Evolutionary conservation across 2,888 invertebrate genomes (phyloP).

Genomic region (Drosophila infuscata): DNA sequence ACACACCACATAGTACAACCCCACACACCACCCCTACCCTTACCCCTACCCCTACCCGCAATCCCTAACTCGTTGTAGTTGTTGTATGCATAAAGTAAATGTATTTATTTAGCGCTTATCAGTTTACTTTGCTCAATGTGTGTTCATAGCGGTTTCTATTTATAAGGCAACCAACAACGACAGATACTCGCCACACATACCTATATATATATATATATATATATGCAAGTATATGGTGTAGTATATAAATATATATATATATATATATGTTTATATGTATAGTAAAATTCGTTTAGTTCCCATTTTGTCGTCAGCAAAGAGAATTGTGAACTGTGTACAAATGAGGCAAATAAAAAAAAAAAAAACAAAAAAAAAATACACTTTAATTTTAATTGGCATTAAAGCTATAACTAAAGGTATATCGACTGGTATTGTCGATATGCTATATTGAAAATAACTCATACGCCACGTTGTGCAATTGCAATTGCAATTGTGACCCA

Average conservation of each 20-base stretch:
- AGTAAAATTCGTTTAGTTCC: slow-evolving; percentile 23
- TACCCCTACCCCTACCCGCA: background rate
- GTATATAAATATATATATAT: background rate
- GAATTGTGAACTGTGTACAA: slow-evolving; percentile 16
- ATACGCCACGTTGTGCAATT: slow-evolving; percentile 54
- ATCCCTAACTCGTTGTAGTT: slow-evolving; percentile 3
- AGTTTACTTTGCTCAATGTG: slow-evolving; percentile 50
- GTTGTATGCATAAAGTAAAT: slow-evolving; percentile 47
- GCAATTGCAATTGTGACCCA: slow-evolving; percentile 55
- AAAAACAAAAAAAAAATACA: slow-evolving; percentile 37
- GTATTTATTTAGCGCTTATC: slow-evolving; percentile 62
- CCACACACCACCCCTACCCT: too few species aligned
- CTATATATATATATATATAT: slow-evolving; percentile 1
- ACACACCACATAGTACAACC: background rate
- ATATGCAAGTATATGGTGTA: background rate
- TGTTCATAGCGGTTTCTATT: slow-evolving; percentile 58
- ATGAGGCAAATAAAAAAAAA: background rate
- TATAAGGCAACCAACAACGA: slow-evolving; percentile 43
- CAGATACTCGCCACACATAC: slow-evolving; percentile 43
- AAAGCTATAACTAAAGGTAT: slow-evolving; percentile 19
- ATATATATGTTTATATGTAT: slow-evolving; percentile 1
- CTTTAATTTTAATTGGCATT: slow-evolving; percentile 51
- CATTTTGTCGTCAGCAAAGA: slow-evolving; percentile 13
- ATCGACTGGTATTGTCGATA: slow-evolving; percentile 1
- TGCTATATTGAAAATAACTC: slow-evolving; percentile 47